A percentile compares a stretch with the other conserved stretches of the same genome.
phyloP scores from a whole-genome alignment of 2,797 vertebrate genomes.

The Myotis planiceps region DNA sequence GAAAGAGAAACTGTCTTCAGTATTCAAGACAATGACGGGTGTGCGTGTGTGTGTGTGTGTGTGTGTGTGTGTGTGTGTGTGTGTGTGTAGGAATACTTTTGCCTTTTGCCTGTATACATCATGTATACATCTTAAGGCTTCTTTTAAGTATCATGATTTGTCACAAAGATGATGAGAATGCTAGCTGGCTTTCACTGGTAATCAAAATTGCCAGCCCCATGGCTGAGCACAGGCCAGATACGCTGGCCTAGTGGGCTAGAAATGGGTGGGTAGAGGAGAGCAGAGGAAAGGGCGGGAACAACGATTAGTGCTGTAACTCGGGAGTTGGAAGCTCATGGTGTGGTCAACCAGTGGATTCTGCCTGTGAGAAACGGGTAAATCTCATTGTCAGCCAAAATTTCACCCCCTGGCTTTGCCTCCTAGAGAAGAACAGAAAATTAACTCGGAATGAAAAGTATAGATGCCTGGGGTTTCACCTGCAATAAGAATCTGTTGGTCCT shows the following conservation, averaged over 20 bases:
- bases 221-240: background rate
- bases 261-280: too few species aligned
- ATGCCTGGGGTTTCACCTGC: background rate
- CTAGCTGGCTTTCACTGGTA: background rate
- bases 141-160: constrained; percentile 3
- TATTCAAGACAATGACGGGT: background rate
- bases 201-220: background rate
- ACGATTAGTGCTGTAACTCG: background rate
- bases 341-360: background rate
- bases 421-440: background rate
- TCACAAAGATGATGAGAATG: background rate
- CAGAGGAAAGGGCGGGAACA: background rate
- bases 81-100: background rate
- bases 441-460: background rate
- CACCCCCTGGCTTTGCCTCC: background rate
- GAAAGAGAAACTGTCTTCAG: background rate
- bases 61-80: background rate
- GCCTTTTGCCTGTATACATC: background rate
- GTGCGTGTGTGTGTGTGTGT: background rate
- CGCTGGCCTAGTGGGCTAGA: background rate
- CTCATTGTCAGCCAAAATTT: background rate
- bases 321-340: too few species aligned
- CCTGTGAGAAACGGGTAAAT: background rate
- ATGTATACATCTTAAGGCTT: background rate
- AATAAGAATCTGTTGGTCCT: background rate